These are phyloP conservation scores for Fragum fragum DNA, from an alignment of 2,888 invertebrate species.

Conservation along the genomic window DNA sequence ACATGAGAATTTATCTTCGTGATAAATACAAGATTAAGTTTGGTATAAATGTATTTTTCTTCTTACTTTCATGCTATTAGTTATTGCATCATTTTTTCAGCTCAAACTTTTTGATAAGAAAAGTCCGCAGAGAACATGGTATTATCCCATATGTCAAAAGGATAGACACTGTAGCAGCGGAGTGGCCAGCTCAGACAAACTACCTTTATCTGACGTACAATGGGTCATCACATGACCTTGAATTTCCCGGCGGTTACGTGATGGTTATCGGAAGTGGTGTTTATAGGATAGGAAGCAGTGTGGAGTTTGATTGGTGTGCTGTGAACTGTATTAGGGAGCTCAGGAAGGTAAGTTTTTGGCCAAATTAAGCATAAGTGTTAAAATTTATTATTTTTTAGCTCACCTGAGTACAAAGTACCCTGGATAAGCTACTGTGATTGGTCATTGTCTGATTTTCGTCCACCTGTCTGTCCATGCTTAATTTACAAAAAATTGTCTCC, in stretches of 20 bases:
- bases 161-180: slow-evolving; percentile 99
- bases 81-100: slow-evolving; percentile 87
- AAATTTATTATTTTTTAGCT: too few relatives aligned
- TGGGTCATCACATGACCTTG: slow-evolving; percentile 88
- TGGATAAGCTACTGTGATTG: too few relatives aligned
- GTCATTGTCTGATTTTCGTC: too few relatives aligned
- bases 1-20: too few relatives aligned
- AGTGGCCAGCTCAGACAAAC: slow-evolving; percentile 99
- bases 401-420: too few relatives aligned
- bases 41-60: too few relatives aligned
- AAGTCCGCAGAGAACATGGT: slow-evolving; percentile 74
- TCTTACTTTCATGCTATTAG: too few relatives aligned
- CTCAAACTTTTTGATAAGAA: slow-evolving; percentile 91
- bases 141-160: slow-evolving; percentile 92
- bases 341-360: slow-evolving; percentile 88
- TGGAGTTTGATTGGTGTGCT: slow-evolving; percentile 99
- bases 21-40: too few relatives aligned
- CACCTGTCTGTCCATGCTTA: too few relatives aligned
- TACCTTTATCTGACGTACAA: slow-evolving; percentile 99
- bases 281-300: slow-evolving; percentile 92
- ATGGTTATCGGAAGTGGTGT: slow-evolving; percentile 93
- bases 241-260: slow-evolving; percentile 77
- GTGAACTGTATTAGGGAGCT: slow-evolving; percentile 98
- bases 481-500: too few relatives aligned
- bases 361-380: too few relatives aligned